Conservation (phyloP, 2,888 invertebrate species). For the Baccha elongata region DNA sequence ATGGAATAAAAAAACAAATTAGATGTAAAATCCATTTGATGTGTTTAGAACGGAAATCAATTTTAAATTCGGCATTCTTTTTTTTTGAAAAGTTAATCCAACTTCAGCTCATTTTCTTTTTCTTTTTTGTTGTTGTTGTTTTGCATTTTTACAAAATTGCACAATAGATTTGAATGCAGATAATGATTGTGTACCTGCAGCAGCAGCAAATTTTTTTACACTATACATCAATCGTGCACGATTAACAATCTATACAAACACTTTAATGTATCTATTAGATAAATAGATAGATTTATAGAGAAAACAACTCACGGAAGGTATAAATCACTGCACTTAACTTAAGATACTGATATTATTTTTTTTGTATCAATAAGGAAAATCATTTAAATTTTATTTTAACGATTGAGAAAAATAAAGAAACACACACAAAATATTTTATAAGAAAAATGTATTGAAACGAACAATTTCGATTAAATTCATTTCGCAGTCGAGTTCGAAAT, state of each 20-base stretch:
- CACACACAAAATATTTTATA: no score
- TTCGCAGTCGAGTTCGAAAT: conserved; percentile 63
- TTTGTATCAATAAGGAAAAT: neutral
- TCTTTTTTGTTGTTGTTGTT: conserved; percentile 9
- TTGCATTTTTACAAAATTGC: conserved; percentile 31
- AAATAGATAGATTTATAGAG: neutral
- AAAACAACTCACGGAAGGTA: conserved; percentile 8
- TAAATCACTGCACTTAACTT: conserved; percentile 53
- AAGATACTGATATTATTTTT: neutral
- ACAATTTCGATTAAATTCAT: conserved; percentile 16
- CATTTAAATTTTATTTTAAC: neutral
- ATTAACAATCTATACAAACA: conserved; percentile 26
- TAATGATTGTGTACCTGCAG: conserved; percentile 49
- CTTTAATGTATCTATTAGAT: conserved; percentile 17
- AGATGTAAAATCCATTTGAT: neutral
- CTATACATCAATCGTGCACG: conserved; percentile 49
- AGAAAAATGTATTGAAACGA: conserved; percentile 5
- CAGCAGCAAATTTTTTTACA: conserved; percentile 30
- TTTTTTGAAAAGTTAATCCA: conserved; percentile 20
- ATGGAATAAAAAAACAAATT: neutral
- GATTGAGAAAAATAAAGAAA: no score
- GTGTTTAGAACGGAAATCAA: conserved; percentile 21
- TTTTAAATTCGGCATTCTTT: conserved; percentile 32
- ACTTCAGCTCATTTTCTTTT: conserved; percentile 52
- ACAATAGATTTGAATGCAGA: conserved; percentile 65